Conservation (phyloP, 2,888 invertebrate species). For the Eristalinus sepulchralis region DNA sequence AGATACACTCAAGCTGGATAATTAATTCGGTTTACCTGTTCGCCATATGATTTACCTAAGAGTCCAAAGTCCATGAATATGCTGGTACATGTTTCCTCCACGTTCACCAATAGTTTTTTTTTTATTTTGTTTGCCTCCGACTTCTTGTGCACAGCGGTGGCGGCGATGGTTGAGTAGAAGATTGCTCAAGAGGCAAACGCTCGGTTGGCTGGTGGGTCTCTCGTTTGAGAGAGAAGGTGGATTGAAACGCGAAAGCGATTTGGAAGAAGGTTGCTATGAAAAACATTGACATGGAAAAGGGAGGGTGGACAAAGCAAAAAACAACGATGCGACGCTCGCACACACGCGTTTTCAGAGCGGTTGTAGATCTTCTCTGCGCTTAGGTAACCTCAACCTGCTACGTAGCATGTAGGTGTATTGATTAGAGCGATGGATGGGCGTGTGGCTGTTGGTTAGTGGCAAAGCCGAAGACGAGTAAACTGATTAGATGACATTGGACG, state of each 20-base stretch:
- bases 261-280: not conserved
- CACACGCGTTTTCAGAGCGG: conserved; percentile 1
- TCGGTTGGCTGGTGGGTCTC: not conserved
- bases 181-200: conserved; percentile 36
- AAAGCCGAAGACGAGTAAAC: not conserved
- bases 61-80: conserved; percentile 63
- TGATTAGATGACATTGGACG: not conserved
- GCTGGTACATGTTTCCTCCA: conserved; percentile 46
- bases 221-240: not conserved
- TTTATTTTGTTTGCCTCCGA: not conserved
- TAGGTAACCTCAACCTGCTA: conserved; percentile 25
- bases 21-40: conserved; percentile 52
- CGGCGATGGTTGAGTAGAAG: conserved; percentile 9
- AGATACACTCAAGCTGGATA: conserved; percentile 14
- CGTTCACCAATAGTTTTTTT: conserved; percentile 28
- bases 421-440: not conserved
- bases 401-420: not conserved
- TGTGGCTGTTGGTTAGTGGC: not conserved
- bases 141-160: conserved; percentile 19
- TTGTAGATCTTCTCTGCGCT: conserved; percentile 35
- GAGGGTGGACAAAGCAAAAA: too few species aligned
- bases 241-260: conserved; percentile 17
- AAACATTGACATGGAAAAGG: not conserved
- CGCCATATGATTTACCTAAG: conserved; percentile 31
- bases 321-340: too few species aligned